Evolutionary conservation across 2,888 invertebrate species (phyloP), one percentile per base, ranked within the genome.

Genomic region (Toxonevra muliebris): DNA sequence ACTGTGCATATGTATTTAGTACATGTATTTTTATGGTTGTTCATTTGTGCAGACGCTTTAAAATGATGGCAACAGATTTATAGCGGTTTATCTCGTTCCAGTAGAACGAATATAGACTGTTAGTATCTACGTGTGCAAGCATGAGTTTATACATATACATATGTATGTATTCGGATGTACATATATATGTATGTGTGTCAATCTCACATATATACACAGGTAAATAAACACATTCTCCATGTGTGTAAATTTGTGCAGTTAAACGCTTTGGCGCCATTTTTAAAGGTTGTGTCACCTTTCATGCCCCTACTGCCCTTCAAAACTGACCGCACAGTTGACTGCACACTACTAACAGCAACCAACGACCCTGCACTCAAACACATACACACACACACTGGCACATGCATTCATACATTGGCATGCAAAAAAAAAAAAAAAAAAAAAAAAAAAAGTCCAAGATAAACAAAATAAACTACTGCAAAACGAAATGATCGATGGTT

Each of bases 21-120:
- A 30, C 7, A 7, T 30, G 30, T 30, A 40, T 60, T 62, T 68
- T 68, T 71, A 70, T 73, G 73, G 74, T 78, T 74, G 76, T 76
- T 75, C 76, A 79, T 75, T 77, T 77, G 75, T 79, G 76, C 76
- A 78, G 78, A 75, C 77, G 75, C 77, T 79, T 78, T 75, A 77
- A 77, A 78, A 78, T 78, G 79, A 79, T 77, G 79, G 77, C 79
- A 79, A 76, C 80, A 80, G 79, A 79, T 79, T 79, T 79, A 79
- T 80, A 77, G 79, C 79, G 78, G 79, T 79, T 79, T 79, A 79
- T 79, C 80, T 77, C 74, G 75, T 76, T 78, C 77, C 79, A 77
- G 73, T 76, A 74, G 76, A 65, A 70, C 74, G 75, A 72, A 69
- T 71, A 65, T 65, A 68, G 61, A 52, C 54, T 53, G 30, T 7